phyloP scores from a whole-genome alignment of 2,888 invertebrate genomes.

The Hirtodrosophila histrioides region DNA sequence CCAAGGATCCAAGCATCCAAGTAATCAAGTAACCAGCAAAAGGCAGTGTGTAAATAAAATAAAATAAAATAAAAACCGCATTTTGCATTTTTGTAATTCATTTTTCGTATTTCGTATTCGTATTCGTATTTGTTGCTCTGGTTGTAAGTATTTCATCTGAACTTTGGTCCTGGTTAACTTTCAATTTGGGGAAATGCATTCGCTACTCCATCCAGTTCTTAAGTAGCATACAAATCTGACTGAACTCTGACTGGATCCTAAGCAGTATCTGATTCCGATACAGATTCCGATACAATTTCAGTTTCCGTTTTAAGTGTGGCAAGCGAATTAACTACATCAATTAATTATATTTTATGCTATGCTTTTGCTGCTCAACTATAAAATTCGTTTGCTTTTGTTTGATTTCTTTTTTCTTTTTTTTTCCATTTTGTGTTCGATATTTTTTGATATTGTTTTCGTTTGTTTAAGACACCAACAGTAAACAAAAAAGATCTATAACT shows the following conservation, averaged over 20 bases:
- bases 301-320: neutral
- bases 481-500: slow-evolving; percentile 43
- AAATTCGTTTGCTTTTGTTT: slow-evolving; percentile 23
- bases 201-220: too few relatives aligned
- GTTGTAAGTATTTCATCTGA: slow-evolving; percentile 24
- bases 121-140: neutral
- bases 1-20: too few relatives aligned
- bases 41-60: slow-evolving; percentile 15
- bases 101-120: slow-evolving; percentile 3
- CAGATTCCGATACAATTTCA: too few relatives aligned
- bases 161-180: slow-evolving; percentile 37
- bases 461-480: slow-evolving; percentile 50
- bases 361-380: neutral
- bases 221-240: neutral
- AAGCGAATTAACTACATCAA: neutral
- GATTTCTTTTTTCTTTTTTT: too few relatives aligned
- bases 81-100: slow-evolving; percentile 36
- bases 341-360: neutral
- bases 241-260: neutral
- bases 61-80: slow-evolving; percentile 12
- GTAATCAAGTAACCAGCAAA: neutral
- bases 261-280: neutral
- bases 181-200: slow-evolving; percentile 2
- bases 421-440: slow-evolving; percentile 17
- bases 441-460: slow-evolving; percentile 30